A percentile compares a stretch with the other conserved stretches of the same genome.
Conservation (phyloP, 1,140 invertebrate genomes). For the Xylocopa sonorina region DNA sequence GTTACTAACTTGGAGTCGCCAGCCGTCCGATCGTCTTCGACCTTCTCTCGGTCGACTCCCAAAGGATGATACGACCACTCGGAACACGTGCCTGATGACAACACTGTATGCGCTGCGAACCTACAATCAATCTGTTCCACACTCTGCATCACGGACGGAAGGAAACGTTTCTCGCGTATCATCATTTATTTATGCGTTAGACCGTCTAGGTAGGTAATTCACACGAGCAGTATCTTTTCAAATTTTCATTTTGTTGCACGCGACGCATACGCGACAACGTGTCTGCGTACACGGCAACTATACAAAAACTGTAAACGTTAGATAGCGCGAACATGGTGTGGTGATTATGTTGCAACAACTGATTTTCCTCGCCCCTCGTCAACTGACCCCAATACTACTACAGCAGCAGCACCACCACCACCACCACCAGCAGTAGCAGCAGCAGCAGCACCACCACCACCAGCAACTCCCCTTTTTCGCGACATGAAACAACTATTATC, state of each 20-base stretch:
- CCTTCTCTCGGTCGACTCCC: neutral
- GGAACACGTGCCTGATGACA: conserved; percentile 16
- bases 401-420: too few relatives aligned
- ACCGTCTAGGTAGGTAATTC: conserved; percentile 1
- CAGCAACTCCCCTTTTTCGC: neutral
- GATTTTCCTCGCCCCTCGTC: too few relatives aligned
- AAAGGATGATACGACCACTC: neutral
- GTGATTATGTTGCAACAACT: too few relatives aligned
- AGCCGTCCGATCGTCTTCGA: neutral
- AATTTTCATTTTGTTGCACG: too few relatives aligned
- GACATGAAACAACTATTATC: neutral
- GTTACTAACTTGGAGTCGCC: too few relatives aligned
- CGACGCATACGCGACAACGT: too few relatives aligned
- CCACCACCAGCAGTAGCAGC: too few relatives aligned
- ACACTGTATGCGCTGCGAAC: neutral
- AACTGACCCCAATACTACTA: too few relatives aligned
- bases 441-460: too few relatives aligned
- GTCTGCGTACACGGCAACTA: too few relatives aligned
- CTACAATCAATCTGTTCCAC: neutral
- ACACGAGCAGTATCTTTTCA: neutral
- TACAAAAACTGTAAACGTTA: too few relatives aligned
- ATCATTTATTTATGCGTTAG: neutral
- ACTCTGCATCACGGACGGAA: neutral
- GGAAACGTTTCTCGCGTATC: neutral
- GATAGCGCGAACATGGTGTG: too few relatives aligned